Conservation (phyloP, 2,888 invertebrate species). For the Drosophila dives region DNA sequence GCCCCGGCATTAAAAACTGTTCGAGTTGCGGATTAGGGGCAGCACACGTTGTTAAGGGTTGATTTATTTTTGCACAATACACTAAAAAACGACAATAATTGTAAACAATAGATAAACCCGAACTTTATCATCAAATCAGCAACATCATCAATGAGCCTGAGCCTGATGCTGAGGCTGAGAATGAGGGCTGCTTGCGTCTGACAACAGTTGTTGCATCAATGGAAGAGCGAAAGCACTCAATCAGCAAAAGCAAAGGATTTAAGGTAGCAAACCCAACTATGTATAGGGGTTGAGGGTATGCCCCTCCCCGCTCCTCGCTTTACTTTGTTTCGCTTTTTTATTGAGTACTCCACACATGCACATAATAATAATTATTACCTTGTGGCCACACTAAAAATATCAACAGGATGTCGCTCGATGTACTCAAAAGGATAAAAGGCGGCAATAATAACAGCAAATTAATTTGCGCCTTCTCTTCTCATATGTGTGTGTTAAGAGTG, state of each 20-base stretch:
- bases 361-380: slow-evolving; percentile 67
- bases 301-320: background rate
- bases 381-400: slow-evolving; percentile 70
- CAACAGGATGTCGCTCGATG: slow-evolving; percentile 60
- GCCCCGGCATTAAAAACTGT: slow-evolving; percentile 39
- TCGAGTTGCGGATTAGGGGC: slow-evolving; percentile 6
- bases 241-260: slow-evolving; percentile 63
- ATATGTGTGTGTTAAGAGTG: background rate
- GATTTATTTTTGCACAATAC: slow-evolving; percentile 23
- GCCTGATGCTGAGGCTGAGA: slow-evolving; percentile 9
- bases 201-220: slow-evolving; percentile 31
- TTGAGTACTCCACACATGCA: slow-evolving; percentile 7
- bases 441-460: slow-evolving; percentile 63
- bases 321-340: slow-evolving; percentile 17
- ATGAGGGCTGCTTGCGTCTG: slow-evolving; percentile 18
- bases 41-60: slow-evolving; percentile 34
- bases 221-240: slow-evolving; percentile 54
- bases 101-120: slow-evolving; percentile 65
- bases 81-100: slow-evolving; percentile 54
- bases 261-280: slow-evolving; percentile 10
- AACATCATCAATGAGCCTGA: slow-evolving; percentile 49
- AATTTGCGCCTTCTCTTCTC: slow-evolving; percentile 54
- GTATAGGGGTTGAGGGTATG: slow-evolving; percentile 51
- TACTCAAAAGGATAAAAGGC: slow-evolving; percentile 66
- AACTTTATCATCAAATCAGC: slow-evolving; percentile 58